A percentile compares a stretch with the other conserved stretches of the same genome.
phyloP scores from a whole-genome alignment of 2,888 invertebrate species.

The Ophion costatus region DNA sequence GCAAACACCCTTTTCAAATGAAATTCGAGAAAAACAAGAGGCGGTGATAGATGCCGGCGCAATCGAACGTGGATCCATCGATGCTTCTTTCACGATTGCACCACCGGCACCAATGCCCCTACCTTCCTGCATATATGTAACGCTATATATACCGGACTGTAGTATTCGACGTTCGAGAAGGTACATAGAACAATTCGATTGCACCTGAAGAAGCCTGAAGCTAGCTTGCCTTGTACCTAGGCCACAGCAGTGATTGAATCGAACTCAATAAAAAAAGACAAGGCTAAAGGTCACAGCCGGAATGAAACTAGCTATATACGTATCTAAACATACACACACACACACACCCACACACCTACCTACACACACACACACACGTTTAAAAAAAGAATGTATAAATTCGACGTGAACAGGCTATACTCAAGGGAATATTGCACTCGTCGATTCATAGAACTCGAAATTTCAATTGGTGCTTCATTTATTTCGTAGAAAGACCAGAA shows the following conservation, averaged over 20 bases:
- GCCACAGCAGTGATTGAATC: constrained; percentile 59
- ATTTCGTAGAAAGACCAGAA: no score
- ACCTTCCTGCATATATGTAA: constrained; percentile 29
- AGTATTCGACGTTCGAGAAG: constrained; percentile 27
- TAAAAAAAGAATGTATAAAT: constrained; percentile 9
- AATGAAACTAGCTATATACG: constrained; percentile 37
- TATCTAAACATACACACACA: neutral
- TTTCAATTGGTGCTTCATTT: neutral
- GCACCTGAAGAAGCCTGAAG: constrained; percentile 62
- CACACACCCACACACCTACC: no score
- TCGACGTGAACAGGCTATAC: constrained; percentile 3
- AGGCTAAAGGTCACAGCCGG: constrained; percentile 55
- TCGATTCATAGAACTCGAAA: neutral
- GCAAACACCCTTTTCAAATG: constrained; percentile 66
- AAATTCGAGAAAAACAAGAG: constrained; percentile 65
- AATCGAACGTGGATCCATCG: constrained; percentile 60
- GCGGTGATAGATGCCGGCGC: constrained; percentile 64
- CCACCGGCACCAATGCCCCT: constrained; percentile 41
- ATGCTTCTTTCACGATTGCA: constrained; percentile 55
- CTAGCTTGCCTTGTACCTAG: constrained; percentile 50
- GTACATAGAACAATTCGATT: constrained; percentile 52
- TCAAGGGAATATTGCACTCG: constrained; percentile 17
- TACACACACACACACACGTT: no score
- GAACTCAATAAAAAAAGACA: constrained; percentile 54
- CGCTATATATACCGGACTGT: constrained; percentile 17